A percentile compares a stretch with the other conserved stretches of the same genome.
phyloP scores from a whole-genome alignment of 1,140 invertebrate species.

The Drosophila funebris region DNA sequence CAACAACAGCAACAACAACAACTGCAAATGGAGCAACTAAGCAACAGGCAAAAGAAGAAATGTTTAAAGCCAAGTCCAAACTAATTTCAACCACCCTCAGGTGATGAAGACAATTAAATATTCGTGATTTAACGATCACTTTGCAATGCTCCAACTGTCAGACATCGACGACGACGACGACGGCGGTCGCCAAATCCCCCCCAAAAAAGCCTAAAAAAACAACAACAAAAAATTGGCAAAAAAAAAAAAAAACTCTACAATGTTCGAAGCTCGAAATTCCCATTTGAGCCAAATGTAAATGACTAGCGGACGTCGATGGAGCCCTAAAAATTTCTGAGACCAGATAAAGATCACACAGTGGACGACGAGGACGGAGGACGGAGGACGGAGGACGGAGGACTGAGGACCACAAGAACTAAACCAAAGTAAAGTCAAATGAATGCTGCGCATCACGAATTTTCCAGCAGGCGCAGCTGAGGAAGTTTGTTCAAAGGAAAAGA shows the following conservation, averaged over 20 bases:
- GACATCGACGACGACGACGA: slow-evolving; percentile 27
- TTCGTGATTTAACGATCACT: slow-evolving; percentile 84
- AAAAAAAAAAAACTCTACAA: slow-evolving; percentile 9
- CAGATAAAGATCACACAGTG: slow-evolving; percentile 77
- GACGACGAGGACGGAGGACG: slow-evolving; percentile 37
- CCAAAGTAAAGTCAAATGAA: slow-evolving; percentile 57
- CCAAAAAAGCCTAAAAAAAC: slow-evolving; percentile 10
- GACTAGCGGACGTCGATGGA: slow-evolving; percentile 66
- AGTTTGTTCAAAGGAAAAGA: slow-evolving; percentile 38
- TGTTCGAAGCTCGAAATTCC: slow-evolving; percentile 49
- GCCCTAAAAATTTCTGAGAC: slow-evolving; percentile 73
- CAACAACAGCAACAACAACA: slow-evolving; percentile 13
- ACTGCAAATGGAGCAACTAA: slow-evolving; percentile 34
- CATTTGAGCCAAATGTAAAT: slow-evolving; percentile 71
- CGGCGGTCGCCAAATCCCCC: slow-evolving; percentile 32
- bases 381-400: too few relatives aligned
- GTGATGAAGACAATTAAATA: slow-evolving; percentile 84
- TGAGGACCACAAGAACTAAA: slow-evolving; percentile 69
- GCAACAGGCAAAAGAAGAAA: slow-evolving; percentile 57
- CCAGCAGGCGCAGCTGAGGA: slow-evolving; percentile 31
- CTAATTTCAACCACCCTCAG: slow-evolving; percentile 83
- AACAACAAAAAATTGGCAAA: too few relatives aligned
- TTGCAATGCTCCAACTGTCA: slow-evolving; percentile 82
- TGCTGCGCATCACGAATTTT: slow-evolving; percentile 76
- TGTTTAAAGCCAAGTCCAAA: slow-evolving; percentile 76